Evolutionary conservation across 2,113 vertebrate genomes (phyloP).

Genomic region (Trichechus manatus): DNA sequence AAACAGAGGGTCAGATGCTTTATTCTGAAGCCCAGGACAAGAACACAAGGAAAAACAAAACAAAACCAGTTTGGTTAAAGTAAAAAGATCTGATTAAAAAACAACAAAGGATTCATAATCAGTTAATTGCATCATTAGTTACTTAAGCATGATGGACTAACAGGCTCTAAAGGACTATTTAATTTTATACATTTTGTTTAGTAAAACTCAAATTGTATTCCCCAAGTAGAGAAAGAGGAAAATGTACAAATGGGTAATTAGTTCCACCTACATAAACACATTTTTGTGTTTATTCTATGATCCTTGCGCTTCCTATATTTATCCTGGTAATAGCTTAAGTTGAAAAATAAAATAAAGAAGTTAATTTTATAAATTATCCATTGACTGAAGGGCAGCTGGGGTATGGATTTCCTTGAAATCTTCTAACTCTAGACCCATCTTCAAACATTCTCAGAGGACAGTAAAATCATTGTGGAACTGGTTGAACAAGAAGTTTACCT

Average conservation of each 20-base stretch:
- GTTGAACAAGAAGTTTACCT: neutral
- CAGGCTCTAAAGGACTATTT: neutral
- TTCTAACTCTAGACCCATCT: conserved; percentile 32
- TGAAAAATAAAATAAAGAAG: conserved; percentile 40
- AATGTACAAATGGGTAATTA: conserved; percentile 25
- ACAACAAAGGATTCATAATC: neutral
- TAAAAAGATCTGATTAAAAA: neutral
- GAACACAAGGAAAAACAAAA: neutral
- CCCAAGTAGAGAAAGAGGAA: neutral
- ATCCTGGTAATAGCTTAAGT: neutral
- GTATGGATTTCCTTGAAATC: neutral
- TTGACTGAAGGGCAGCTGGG: neutral
- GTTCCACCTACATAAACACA: neutral
- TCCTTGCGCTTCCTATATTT: neutral
- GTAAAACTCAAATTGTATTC: conserved; percentile 31
- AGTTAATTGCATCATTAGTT: conserved; percentile 25
- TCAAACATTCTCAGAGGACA: neutral
- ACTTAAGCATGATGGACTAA: conserved; percentile 23
- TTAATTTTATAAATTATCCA: neutral
- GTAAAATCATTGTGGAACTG: conserved; percentile 21
- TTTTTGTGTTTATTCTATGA: conserved; percentile 16
- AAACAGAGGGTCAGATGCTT: neutral
- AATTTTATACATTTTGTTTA: conserved; percentile 40
- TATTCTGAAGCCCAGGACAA: neutral
- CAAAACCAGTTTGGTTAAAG: neutral